Evolutionary conservation across 2,888 invertebrate species (phyloP).

Genomic region (Alitta virens): DNA sequence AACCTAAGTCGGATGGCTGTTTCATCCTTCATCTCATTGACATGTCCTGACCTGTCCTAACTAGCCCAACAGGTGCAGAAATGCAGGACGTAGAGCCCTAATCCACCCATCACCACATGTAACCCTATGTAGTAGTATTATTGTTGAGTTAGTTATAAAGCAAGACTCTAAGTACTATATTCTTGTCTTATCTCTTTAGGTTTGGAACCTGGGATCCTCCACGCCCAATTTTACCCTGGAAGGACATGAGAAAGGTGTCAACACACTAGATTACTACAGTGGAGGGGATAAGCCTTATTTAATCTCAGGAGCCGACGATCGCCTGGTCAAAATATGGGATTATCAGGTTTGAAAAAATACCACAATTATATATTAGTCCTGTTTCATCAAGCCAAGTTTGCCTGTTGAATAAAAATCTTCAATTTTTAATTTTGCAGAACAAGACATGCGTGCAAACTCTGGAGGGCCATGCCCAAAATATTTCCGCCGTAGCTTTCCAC

Average conservation of each 20-base stretch:
- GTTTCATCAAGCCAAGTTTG: too few species aligned
- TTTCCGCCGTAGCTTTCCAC: slow-evolving; percentile 87
- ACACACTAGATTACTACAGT: slow-evolving; percentile 98
- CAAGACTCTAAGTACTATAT: background rate
- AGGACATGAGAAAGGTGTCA: slow-evolving; percentile 96
- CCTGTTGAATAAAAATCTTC: background rate
- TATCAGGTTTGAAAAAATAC: slow-evolving; percentile 63
- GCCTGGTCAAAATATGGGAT: slow-evolving; percentile 98
- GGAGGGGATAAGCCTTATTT: slow-evolving; percentile 99
- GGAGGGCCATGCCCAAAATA: slow-evolving; percentile 95
- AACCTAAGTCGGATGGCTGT: too few species aligned
- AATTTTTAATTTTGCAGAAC: slow-evolving; percentile 66
- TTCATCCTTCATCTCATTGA: too few species aligned
- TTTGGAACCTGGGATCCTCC: slow-evolving; percentile 98
- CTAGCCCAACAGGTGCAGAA: too few species aligned
- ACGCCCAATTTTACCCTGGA: slow-evolving; percentile 97
- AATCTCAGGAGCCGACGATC: slow-evolving; percentile 98
- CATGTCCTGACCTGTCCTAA: too few species aligned
- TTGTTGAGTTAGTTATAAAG: background rate
- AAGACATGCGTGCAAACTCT: slow-evolving; percentile 98
- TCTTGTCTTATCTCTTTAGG: slow-evolving; percentile 57
- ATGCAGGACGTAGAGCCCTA: too few species aligned
- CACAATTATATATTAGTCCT: too few species aligned
- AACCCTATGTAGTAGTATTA: too few species aligned
- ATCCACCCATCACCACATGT: too few species aligned